Base-by-base conservation (phyloP, 1,140 invertebrate species). In the Pristionchus pacificus region DNA sequence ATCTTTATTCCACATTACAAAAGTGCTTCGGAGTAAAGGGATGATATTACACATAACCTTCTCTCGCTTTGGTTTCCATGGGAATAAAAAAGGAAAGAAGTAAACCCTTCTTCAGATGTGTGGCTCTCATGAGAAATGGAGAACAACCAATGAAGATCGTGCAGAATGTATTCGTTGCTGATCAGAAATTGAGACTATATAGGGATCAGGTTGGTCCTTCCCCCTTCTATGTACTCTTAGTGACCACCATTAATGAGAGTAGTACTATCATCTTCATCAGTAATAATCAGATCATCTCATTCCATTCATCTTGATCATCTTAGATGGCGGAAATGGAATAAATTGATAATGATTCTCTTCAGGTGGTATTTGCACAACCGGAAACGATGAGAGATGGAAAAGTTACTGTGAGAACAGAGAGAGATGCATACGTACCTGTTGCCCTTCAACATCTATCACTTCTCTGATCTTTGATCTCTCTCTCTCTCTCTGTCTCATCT, bases 81-180 rank as follows among this genome's bases (percentile, higher is more conserved):
- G n/a, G 38, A 19, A 49, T 6, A 49, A 19, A 19, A 49, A 49
- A 19, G 38, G 38, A 49, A 49, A 19, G 38, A 19, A 49, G 38
- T 49, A 49, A 6, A 49, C n/a, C n/a, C n/a, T n/a, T n/a, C n/a
- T 49, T 49, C 38, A 49, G 38, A 49, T 83, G 81, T 72, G 77
- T 83, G 24, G 74, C 82, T 13, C 77, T 72, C 27, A 65, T 83
- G 29, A 62, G 68, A n/a, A 31, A 72, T n/a, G 72, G 71, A 10
- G 81, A 83, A 72, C 77, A 79, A 32, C 78, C 82, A 28, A 84
- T 84, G 82, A 60, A 70, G 62, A 58, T 83, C 57, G 63, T 74
- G 31, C 81, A 84, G 64, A 83, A 82, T 68, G 71, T 79, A 55
- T 30, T 68, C 31, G 64, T 77, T 25, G 59, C 70, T n/a, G 76